Base-by-base conservation (phyloP, 2,888 invertebrate species). In the Oxycera nigricornis region DNA sequence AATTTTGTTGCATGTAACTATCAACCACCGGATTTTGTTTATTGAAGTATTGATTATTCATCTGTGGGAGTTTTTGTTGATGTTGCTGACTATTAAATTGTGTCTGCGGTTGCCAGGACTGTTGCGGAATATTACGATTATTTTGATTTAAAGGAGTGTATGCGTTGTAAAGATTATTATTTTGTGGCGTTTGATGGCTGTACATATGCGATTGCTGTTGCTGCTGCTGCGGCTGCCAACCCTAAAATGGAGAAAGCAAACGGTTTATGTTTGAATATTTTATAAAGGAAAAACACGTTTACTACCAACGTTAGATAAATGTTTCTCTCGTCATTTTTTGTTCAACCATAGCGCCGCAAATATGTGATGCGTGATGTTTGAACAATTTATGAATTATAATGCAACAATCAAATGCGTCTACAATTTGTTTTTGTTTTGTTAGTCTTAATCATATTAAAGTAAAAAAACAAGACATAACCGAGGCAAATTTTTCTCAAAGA, bases 51-150 rank as follows among this genome's bases (percentile, higher is more conserved):
- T 70, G 70, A 70, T 52, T 70, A 22, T 70, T 70, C 6, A 31
- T 1, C 2, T 31, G 9, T 22, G 26, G 70, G 46, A 35, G 14
- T n/a, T 72, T n/a, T 35, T 65, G 65, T 35, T 31, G 65, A n/a
- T 20, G 61, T 7, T 52, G 68, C 52, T 67, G 57, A 20, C 46
- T 70, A 30, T 17, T 22, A 7, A 59, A 70, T 11, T 22, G 74
- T 22, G 22, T 31, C 67, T 79, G 72, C 59, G 73, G 73, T 31
- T 72, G 72, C 35, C 57, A 74, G 52, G n/a, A 74, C 41, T 75
- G 74, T 28, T 73, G 22, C 14, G 52, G 1, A 11, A 14, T 9
- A 50, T 20, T 52, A 4, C 24, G 41, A 11, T 11, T 2, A 17
- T 17, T 55, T 20, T 24, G 72, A 3, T 24, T 20, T 30, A 17